These are phyloP conservation scores for Cephus runcator DNA, from an alignment of 2,888 invertebrate species.

Conservation along the genomic window DNA sequence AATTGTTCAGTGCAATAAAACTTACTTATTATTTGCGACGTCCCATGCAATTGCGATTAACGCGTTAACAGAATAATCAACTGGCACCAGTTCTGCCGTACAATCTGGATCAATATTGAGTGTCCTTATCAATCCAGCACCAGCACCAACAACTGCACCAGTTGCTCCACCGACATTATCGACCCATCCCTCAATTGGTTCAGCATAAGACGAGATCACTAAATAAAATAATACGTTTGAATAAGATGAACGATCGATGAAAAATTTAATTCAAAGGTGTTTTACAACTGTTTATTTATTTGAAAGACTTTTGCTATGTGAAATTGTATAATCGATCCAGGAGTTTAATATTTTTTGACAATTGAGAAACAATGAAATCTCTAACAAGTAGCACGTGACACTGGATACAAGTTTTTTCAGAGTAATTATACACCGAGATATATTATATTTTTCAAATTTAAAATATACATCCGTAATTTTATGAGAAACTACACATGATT, in stretches of 20 bases:
- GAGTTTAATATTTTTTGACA: no score
- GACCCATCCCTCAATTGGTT: constrained; percentile 74
- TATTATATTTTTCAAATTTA: no score
- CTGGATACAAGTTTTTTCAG: no score
- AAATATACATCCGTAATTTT: no score
- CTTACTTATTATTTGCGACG: constrained; percentile 63
- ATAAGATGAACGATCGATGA: background rate
- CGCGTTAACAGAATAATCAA: constrained; percentile 65
- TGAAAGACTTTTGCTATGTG: background rate
- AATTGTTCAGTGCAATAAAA: background rate
- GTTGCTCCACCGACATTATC: constrained; percentile 76
- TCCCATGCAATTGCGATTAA: constrained; percentile 65
- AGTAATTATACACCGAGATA: no score
- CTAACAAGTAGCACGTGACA: no score
- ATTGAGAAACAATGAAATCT: no score
- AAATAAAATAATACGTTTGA: constrained; percentile 25
- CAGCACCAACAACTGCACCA: constrained; percentile 65
- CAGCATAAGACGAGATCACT: constrained; percentile 68
- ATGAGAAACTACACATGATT: no score
- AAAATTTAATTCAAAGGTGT: background rate
- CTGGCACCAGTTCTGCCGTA: constrained; percentile 64
- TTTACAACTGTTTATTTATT: background rate
- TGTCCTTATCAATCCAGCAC: constrained; percentile 71
- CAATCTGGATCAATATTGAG: constrained; percentile 51
- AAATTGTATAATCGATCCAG: background rate